Percentiles rank a stretch among this genome's conserved stretches.
phyloP scores from a whole-genome alignment of 2,113 vertebrate species.

The Chloroceryle aenea region DNA sequence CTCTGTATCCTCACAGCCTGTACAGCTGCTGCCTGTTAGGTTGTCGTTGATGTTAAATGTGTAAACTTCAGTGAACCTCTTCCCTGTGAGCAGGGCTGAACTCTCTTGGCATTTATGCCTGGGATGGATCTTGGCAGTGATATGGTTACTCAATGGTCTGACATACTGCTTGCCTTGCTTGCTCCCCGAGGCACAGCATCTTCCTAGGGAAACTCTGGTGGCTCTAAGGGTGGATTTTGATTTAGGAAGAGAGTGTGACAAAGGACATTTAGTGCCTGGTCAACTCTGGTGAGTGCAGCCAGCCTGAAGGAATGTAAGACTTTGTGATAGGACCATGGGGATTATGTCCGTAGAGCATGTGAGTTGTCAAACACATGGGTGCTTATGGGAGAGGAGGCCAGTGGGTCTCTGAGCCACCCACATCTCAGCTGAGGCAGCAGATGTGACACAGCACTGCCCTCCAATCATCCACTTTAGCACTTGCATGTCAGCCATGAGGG shows the following conservation, averaged over 20 bases:
- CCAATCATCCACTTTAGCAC: neutral
- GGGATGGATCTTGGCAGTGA: neutral
- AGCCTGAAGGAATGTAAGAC: neutral
- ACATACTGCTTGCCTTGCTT: neutral
- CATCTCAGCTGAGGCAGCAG: neutral
- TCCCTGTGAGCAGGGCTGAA: neutral
- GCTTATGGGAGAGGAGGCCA: neutral
- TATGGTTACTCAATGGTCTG: neutral
- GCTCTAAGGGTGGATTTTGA: neutral
- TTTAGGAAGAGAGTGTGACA: neutral
- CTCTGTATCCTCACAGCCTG: conserved; percentile 7
- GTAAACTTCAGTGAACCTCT: neutral
- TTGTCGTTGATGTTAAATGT: neutral
- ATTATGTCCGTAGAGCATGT: neutral
- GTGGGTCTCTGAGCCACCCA: neutral
- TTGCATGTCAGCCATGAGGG: neutral
- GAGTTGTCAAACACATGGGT: neutral
- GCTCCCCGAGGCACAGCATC: neutral
- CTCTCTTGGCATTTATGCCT: neutral
- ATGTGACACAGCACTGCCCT: neutral
- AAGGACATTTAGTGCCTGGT: neutral
- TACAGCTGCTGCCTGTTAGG: neutral
- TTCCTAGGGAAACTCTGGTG: neutral
- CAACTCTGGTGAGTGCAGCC: neutral
- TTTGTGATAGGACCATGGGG: neutral